Evolutionary conservation across 2,888 invertebrate genomes (phyloP).

Genomic region (Drosophila dives): DNA sequence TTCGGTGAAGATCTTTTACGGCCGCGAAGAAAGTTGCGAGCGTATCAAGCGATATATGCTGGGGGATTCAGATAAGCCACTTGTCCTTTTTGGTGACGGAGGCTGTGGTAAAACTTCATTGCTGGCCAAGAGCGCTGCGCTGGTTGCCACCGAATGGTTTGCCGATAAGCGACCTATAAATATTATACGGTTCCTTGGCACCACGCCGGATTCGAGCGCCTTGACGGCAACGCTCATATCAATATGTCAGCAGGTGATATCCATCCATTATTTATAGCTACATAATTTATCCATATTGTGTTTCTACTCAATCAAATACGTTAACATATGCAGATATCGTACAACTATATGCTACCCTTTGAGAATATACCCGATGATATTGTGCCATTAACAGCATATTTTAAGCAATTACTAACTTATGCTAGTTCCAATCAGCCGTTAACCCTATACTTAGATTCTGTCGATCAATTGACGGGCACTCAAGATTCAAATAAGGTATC

Average conservation of each 20-base stretch:
- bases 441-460: constrained; percentile 96
- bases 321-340: constrained; percentile 89
- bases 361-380: constrained; percentile 98
- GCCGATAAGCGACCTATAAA: constrained; percentile 92
- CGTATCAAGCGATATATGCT: constrained; percentile 93
- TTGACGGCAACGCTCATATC: constrained; percentile 97
- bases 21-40: constrained; percentile 93
- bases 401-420: constrained; percentile 95
- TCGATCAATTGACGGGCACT: constrained; percentile 97
- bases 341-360: constrained; percentile 95
- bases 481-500: constrained; percentile 98
- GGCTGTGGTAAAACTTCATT: constrained; percentile 99
- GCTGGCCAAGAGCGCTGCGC: constrained; percentile 95
- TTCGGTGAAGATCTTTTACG: constrained; percentile 96
- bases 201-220: constrained; percentile 98
- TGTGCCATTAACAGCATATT: constrained; percentile 97
- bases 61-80: constrained; percentile 93
- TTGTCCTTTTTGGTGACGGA: constrained; percentile 96
- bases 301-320: constrained; percentile 33
- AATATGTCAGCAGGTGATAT: constrained; percentile 94
- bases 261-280: constrained; percentile 32
- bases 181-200: constrained; percentile 96
- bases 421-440: constrained; percentile 94
- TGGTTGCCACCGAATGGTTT: constrained; percentile 91
- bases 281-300: constrained; percentile 28